A percentile compares a stretch with the other conserved stretches of the same genome.
Conservation (phyloP, 2,113 vertebrate species). For the Neolamprologus caudopunctatus region DNA sequence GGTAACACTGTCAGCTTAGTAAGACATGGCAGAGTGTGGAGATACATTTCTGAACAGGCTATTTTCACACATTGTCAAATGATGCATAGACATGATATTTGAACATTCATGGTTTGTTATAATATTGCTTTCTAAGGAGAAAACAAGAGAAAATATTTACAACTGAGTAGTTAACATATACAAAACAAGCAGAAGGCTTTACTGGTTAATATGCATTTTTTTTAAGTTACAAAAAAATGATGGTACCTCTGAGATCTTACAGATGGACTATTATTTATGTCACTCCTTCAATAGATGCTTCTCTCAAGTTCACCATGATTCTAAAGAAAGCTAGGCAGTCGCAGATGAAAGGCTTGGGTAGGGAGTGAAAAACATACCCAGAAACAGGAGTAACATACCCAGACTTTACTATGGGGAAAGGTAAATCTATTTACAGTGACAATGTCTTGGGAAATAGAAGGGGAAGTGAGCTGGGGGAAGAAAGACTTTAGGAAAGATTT, state of each 20-base stretch:
- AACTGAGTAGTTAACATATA: not conserved
- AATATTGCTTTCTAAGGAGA: not conserved
- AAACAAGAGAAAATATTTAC: not conserved
- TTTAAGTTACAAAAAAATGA: not conserved
- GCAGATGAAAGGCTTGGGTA: conserved; percentile 22
- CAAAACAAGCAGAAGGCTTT: not conserved
- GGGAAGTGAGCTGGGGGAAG: not conserved
- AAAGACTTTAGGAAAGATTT: conserved; percentile 39
- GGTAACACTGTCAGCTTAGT: conserved; percentile 19
- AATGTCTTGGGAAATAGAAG: conserved; percentile 45
- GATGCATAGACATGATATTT: not conserved
- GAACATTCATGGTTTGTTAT: not conserved
- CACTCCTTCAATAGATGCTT: conserved; percentile 18
- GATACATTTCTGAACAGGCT: not conserved
- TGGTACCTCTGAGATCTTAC: not conserved
- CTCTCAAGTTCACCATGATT: not conserved
- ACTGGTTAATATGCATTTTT: not conserved
- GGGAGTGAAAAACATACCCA: conserved; percentile 4
- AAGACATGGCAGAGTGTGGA: not conserved
- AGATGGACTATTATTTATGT: not conserved
- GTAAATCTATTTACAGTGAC: conserved; percentile 64
- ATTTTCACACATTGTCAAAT: not conserved
- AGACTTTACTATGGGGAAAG: conserved; percentile 60
- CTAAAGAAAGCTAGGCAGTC: not conserved
- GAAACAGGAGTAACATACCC: not conserved